Percentiles rank a stretch among this genome's conserved stretches.
phyloP scores from a whole-genome alignment of 2,113 vertebrate species.

The Hemibagrus wyckioides region DNA sequence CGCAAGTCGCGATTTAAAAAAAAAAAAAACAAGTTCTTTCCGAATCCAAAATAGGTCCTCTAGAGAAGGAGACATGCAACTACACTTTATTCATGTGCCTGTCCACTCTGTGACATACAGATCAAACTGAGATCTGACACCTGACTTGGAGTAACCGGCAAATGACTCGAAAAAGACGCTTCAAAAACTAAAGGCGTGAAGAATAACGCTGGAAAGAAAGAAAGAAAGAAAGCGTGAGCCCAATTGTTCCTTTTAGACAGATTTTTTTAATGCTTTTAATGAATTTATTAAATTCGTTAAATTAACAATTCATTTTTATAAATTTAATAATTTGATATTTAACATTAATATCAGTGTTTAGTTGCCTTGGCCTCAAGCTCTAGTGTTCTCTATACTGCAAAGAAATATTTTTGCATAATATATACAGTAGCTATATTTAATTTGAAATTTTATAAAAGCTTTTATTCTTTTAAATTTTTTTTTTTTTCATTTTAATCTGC shows the following conservation, averaged over 20 bases:
- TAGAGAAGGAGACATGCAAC: constrained; percentile 35
- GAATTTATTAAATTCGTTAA: background rate
- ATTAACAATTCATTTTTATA: background rate
- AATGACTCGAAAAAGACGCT: background rate
- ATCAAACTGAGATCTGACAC: background rate
- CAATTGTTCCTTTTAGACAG: background rate
- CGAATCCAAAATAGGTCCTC: constrained; percentile 35
- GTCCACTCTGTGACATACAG: background rate
- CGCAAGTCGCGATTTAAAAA: background rate
- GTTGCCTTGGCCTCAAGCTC: background rate
- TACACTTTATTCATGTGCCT: background rate
- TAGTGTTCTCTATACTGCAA: background rate
- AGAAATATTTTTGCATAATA: background rate
- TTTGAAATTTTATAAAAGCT: background rate
- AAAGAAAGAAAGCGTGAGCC: background rate
- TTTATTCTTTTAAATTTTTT: background rate
- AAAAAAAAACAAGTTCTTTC: constrained; percentile 17
- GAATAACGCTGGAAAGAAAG: background rate
- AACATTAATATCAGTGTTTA: background rate
- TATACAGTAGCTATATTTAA: background rate
- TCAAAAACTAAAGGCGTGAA: background rate
- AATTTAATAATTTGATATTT: background rate
- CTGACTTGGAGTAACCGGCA: background rate
- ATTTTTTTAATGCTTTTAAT: background rate
- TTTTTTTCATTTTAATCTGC: background rate